Conservation (phyloP, 2,113 vertebrate species). For the Antechinus flavipes region DNA sequence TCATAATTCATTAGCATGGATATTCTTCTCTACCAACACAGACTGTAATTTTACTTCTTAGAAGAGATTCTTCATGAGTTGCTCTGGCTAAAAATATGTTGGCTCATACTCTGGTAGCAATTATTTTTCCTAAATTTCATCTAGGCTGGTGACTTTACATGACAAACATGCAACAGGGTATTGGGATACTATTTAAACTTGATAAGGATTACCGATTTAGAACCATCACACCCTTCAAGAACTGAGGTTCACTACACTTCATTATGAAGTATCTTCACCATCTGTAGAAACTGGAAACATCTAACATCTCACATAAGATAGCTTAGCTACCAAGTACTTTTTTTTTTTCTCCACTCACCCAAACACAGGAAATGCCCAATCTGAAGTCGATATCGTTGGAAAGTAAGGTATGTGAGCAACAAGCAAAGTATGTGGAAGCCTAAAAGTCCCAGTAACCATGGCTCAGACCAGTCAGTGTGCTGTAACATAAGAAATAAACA, state of each 20-base stretch:
- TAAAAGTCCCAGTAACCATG: slow-evolving; percentile 91
- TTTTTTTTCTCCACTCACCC: slow-evolving; percentile 84
- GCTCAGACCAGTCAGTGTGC: slow-evolving; percentile 95
- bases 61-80: not conserved
- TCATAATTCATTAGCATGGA: not conserved
- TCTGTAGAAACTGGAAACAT: not conserved
- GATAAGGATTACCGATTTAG: not conserved
- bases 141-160: not conserved
- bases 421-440: slow-evolving; percentile 92
- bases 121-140: not conserved
- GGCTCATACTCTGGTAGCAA: not conserved
- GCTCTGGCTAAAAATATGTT: not conserved
- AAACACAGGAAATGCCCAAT: slow-evolving; percentile 92
- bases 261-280: not conserved
- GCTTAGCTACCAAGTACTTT: fast-evolving
- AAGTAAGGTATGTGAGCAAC: slow-evolving; percentile 87
- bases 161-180: not conserved
- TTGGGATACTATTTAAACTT: not conserved
- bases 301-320: not conserved
- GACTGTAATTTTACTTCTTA: not conserved
- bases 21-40: not conserved
- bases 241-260: not conserved
- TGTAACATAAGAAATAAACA: slow-evolving; percentile 49
- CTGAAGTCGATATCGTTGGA: slow-evolving; percentile 90
- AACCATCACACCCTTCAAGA: no score